Conservation (phyloP, 2,113 vertebrate species). For the Suricata suricatta region DNA sequence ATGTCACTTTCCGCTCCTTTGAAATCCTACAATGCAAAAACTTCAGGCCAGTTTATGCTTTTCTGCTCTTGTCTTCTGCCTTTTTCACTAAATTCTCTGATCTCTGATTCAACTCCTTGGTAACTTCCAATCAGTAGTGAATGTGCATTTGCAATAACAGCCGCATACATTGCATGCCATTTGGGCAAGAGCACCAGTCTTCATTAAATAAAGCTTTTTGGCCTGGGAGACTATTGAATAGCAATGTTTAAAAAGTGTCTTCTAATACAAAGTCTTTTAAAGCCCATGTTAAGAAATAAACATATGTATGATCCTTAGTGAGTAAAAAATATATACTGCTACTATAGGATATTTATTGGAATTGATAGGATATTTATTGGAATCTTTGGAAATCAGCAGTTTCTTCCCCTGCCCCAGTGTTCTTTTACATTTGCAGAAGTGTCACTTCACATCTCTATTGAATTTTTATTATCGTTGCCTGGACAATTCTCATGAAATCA, state of each 20-base stretch:
- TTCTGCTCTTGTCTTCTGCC: background rate
- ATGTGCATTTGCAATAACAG: background rate
- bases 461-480: background rate
- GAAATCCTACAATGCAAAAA: background rate
- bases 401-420: background rate
- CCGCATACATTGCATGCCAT: background rate
- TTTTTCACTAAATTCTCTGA: background rate
- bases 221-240: background rate
- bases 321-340: background rate
- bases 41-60: background rate
- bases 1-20: background rate
- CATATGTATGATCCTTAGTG: background rate
- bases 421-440: background rate
- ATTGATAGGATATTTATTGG: no score
- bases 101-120: background rate
- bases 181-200: background rate
- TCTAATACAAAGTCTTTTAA: background rate
- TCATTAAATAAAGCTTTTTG: background rate
- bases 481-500: background rate
- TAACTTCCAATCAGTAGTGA: background rate
- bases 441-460: background rate
- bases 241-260: background rate
- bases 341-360: no score
- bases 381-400: background rate
- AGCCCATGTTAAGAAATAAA: background rate